phyloP scores from a whole-genome alignment of 1,140 invertebrate species.

The Acromyrmex heyeri region DNA sequence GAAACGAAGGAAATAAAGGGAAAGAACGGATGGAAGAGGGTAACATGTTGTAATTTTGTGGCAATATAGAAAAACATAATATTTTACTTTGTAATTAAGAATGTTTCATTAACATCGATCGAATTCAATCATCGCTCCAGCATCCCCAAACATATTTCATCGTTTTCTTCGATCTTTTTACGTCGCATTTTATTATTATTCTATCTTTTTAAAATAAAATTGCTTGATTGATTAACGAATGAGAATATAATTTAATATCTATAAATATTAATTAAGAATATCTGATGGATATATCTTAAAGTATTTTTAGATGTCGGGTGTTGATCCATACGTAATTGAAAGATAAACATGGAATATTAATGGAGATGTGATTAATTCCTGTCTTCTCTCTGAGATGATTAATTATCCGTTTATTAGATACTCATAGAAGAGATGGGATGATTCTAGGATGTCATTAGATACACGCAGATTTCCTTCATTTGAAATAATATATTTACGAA shows the following conservation, averaged over 20 bases:
- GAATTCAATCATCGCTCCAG: no score
- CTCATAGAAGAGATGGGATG: background rate
- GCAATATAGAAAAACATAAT: no score
- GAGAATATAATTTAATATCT: background rate
- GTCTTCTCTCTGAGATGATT: conserved; percentile 1
- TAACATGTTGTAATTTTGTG: no score
- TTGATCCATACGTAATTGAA: background rate
- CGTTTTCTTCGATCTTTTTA: background rate
- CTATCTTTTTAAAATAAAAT: background rate
- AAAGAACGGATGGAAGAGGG: no score
- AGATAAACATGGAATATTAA: conserved; percentile 40
- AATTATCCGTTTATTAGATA: conserved; percentile 40
- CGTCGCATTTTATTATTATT: no score
- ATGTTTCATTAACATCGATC: no score
- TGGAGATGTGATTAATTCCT: conserved; percentile 22
- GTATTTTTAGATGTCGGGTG: background rate
- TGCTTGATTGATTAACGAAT: background rate
- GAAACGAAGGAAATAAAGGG: no score
- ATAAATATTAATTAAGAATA: background rate
- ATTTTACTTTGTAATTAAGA: no score
- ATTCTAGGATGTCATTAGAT: background rate
- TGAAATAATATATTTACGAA: conserved; percentile 20
- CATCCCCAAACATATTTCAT: background rate
- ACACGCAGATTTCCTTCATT: background rate
- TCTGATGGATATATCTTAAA: background rate